Percentiles rank a stretch among this genome's conserved stretches.
Conservation (phyloP, 2,797 vertebrate genomes). For the Falco novaeseelandiae region DNA sequence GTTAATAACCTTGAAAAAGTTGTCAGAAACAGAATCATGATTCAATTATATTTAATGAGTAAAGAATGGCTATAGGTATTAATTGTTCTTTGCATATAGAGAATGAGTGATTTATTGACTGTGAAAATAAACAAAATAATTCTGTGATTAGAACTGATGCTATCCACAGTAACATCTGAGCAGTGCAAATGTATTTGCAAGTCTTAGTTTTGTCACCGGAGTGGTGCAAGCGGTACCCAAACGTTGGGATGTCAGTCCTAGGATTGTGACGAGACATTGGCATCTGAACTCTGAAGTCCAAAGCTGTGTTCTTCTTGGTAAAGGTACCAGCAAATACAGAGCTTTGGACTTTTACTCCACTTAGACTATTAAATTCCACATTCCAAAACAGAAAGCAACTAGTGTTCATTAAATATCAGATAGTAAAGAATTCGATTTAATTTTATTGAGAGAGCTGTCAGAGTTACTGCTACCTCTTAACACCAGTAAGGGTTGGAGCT, state of each 20-base stretch:
- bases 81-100: background rate
- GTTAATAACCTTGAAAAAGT: slow-evolving; percentile 20
- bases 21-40: background rate
- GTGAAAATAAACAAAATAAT: background rate
- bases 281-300: background rate
- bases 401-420: background rate
- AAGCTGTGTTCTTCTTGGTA: background rate
- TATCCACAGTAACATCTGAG: background rate
- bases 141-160: background rate
- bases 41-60: background rate
- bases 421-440: background rate
- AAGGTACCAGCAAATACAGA: background rate
- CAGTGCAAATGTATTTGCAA: background rate
- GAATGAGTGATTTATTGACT: background rate
- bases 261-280: background rate
- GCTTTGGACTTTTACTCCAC: background rate
- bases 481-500: background rate
- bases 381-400: background rate
- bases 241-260: background rate
- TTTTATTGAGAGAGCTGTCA: background rate
- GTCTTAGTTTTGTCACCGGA: background rate
- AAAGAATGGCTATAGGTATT: background rate
- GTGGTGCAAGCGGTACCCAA: background rate
- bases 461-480: background rate
- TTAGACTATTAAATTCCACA: background rate